Percentiles rank a stretch among this genome's conserved stretches.
phyloP scores from a whole-genome alignment of 1,140 invertebrate genomes.

The Camponotus pennsylvanicus region DNA sequence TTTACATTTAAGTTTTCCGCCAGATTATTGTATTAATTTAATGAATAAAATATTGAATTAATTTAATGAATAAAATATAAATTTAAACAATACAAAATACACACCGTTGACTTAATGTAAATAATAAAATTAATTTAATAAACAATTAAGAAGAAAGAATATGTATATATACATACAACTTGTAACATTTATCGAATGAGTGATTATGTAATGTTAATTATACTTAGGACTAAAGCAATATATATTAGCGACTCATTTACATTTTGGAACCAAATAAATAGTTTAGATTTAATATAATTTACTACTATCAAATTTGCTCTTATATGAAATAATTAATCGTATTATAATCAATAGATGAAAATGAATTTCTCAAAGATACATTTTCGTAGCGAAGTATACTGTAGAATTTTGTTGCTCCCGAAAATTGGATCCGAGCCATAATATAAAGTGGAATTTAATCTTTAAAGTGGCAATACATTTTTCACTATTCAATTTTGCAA shows the following conservation, averaged over 20 bases:
- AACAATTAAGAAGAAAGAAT: not conserved
- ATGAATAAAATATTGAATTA: not conserved
- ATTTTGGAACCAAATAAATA: not conserved
- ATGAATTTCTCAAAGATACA: not conserved
- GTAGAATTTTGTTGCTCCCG: not conserved
- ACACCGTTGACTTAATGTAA: not conserved
- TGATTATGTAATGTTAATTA: conserved; percentile 8
- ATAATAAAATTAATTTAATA: conserved; percentile 25
- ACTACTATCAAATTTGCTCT: not conserved
- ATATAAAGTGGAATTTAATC: conserved; percentile 34
- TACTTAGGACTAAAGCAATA: not conserved
- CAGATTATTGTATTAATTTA: not conserved
- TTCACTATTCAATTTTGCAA: not conserved
- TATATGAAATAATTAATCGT: not conserved
- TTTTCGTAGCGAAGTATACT: not conserved
- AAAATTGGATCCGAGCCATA: not conserved
- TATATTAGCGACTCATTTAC: conserved; percentile 5
- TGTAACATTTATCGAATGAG: not conserved
- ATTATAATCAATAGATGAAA: not conserved
- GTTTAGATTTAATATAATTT: conserved; percentile 3
- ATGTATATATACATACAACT: not conserved
- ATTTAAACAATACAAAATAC: too few species aligned
- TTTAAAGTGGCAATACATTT: not conserved
- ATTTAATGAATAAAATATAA: not conserved
- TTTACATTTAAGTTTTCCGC: not conserved